These are phyloP conservation scores for Monopis laevigella DNA, from an alignment of 2,888 invertebrate genomes.

Conservation along the genomic window DNA sequence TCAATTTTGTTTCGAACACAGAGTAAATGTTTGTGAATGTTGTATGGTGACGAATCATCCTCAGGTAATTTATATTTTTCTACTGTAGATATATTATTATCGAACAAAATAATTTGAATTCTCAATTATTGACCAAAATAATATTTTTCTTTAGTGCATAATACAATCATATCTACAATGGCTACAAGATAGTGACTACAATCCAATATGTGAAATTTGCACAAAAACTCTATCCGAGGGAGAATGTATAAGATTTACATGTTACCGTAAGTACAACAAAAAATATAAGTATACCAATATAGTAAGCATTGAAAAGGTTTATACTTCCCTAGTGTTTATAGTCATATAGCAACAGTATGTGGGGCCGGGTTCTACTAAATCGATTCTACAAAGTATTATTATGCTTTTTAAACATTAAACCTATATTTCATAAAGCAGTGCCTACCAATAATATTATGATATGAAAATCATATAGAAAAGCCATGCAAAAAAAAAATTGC, in stretches of 20 bases:
- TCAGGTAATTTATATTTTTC: slow-evolving; percentile 70
- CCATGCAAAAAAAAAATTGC: too few relatives aligned
- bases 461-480: too few relatives aligned
- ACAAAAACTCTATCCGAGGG: slow-evolving; percentile 80
- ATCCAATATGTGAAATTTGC: slow-evolving; percentile 92
- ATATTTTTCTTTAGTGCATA: slow-evolving; percentile 81
- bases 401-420: too few relatives aligned
- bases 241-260: slow-evolving; percentile 88
- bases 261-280: slow-evolving; percentile 92
- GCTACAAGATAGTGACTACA: slow-evolving; percentile 98
- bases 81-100: background rate
- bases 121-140: background rate
- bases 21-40: slow-evolving; percentile 98
- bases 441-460: too few relatives aligned
- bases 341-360: too few relatives aligned
- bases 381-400: too few relatives aligned
- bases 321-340: too few relatives aligned
- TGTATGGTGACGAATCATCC: slow-evolving; percentile 97
- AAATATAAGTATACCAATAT: too few relatives aligned
- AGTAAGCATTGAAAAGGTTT: too few relatives aligned
- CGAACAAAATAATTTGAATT: background rate
- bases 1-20: slow-evolving; percentile 98
- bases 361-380: too few relatives aligned
- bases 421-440: too few relatives aligned
- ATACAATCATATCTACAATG: slow-evolving; percentile 98